Evolutionary conservation across 2,113 vertebrate species (phyloP).

Genomic region (Psammodynastes pulverulentus): DNA sequence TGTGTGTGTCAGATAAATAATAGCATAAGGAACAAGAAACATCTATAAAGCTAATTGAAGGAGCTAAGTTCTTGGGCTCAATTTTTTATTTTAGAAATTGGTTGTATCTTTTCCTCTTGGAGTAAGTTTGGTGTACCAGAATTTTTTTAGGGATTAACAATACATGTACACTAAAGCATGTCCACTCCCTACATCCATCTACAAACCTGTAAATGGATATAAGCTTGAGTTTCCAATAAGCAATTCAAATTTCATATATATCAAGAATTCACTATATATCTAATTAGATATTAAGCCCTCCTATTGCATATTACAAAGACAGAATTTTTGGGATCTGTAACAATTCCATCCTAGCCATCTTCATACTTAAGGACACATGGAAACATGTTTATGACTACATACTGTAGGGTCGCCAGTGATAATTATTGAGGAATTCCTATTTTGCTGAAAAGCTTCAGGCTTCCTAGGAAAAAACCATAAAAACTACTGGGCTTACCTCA

Average conservation of each 20-base stretch:
- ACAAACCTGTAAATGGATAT: background rate
- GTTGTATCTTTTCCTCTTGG: background rate
- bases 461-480: background rate
- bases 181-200: background rate
- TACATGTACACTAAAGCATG: background rate
- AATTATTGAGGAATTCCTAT: background rate
- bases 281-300: background rate
- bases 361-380: background rate
- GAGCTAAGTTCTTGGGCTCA: background rate
- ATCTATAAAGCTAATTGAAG: background rate
- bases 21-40: slow-evolving; percentile 34
- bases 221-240: background rate
- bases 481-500: background rate
- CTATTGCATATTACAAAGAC: background rate
- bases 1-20: slow-evolving; percentile 42
- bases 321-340: too few species aligned
- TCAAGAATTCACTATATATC: background rate
- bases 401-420: background rate
- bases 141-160: background rate
- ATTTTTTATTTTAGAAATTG: background rate
- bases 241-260: background rate
- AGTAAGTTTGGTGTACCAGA: background rate
- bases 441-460: background rate
- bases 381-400: background rate
- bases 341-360: background rate